Base-by-base conservation (phyloP, 2,797 vertebrate species). In the Acipenser oxyrinchus region DNA sequence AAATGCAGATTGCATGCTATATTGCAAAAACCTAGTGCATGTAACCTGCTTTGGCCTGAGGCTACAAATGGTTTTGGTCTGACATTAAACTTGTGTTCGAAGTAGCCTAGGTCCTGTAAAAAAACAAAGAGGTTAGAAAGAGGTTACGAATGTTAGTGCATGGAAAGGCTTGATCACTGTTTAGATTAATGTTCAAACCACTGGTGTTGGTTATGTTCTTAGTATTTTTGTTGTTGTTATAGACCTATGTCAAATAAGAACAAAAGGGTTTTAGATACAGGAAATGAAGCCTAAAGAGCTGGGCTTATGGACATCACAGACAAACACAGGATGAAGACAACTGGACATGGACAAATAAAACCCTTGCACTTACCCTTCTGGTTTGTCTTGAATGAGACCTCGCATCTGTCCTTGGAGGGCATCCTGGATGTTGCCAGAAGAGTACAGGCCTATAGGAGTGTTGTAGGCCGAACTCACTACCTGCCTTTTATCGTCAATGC, bases 401-500 rank as follows among this genome's bases (percentile, higher is more conserved):
- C 91, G 90, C 74, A 99, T 92, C 78, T 99, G 97, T 72, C 95
- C 95, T 0, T 96, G 92, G 74, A 99, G 93, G 0, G 96, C 95
- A 0, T 98, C 95, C 85, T 96, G 93, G 74, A 99, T 98, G 86
- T 98, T 99, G 80, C 93, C 94, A 66, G 95, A 90, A 73, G 97
- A 98, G 85, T 99, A 99, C 65, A 99, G 94, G 78, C 96, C 95
- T 75, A 98, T 98, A 49, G 97, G 97, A 49, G 96, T 94, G 84
- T 99, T 99, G 93, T 99, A 99, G 82, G 94, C 81, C 6, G 94
- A 82, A 50, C 95, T 98, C 87, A 98, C 95, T 88, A 99, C 94
- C 91, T 99, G 96, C 66, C 87, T 94, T 81, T 89, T 94, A 86
- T 96, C 94, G 71, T 96, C 95, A 78, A 98, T 90, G 87, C 94